Evolutionary conservation across 2,113 vertebrate species (phyloP), one percentile per base, ranked within the genome.

Genomic region (Ceratotherium simum): DNA sequence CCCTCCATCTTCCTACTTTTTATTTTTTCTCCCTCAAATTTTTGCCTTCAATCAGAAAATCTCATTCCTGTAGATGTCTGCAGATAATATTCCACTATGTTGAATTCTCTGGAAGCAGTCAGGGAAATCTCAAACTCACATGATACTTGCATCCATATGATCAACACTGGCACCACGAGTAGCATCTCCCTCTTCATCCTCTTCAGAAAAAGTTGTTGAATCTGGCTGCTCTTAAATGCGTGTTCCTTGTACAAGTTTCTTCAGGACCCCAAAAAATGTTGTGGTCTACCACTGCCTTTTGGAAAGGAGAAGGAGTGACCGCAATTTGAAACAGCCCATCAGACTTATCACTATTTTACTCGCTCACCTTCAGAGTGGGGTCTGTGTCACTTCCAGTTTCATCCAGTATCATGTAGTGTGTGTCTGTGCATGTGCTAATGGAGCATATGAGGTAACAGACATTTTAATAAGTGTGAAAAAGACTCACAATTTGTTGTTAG

Each of bases 81-180:
- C 7, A 85, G 83, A 48, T 65, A 58, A 54, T 73, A 73, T 23
- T 54, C 20, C 33, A 42, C 27, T 16, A 21, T 42, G 56, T 46
- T 46, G 69, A 51, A 65, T 36, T 91, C 64, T 60, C 48, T 10
- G 86, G n/a, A 89, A 64, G 31, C 33, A 62, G 10, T 36, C 69
- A 79, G 9, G 78, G 62, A 84, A 56, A 25, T 79, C 17, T 79
- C 39, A 65, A 90, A 95, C 96, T 96, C 87, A 97, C 65, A 13
- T 80, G 91, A 29, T 12, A 69, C 8, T 3, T 62, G 95, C 36
- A 79, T 54, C 87, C 96, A 95, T 23, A 84, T 60, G 39, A 97
- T 29, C 64, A 84, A 11, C 8, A 67, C 14, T 46, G 14, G 58
- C n/a, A 39, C 4, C 31, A 67, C 10, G n/a, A 69, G 33, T 21